Conservation (phyloP, 2,113 vertebrate species). For the Peucedramus taeniatus region DNA sequence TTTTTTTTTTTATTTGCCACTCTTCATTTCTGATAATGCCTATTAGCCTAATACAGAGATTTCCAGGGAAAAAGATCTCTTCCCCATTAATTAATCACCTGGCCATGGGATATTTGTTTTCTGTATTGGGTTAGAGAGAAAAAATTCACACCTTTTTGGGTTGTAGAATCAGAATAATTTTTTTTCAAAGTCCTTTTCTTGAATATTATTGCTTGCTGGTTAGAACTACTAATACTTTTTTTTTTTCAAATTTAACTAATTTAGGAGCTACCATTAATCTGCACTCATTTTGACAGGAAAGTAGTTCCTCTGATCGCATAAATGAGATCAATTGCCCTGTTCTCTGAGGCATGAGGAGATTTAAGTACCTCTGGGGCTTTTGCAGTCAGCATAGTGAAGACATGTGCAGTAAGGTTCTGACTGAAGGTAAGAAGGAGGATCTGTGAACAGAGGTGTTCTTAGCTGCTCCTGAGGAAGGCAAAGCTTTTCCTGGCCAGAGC, state of each 20-base stretch:
- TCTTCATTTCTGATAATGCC: background rate
- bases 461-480: background rate
- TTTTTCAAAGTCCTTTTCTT: background rate
- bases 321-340: background rate
- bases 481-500: background rate
- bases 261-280: background rate
- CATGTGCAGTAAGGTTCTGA: background rate
- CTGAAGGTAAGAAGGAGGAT: background rate
- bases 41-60: background rate
- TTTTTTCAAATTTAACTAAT: background rate
- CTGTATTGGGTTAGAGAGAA: background rate
- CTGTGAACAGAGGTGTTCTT: background rate
- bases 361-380: background rate
- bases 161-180: background rate
- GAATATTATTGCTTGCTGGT: background rate
- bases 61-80: background rate
- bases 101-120: background rate
- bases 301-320: background rate
- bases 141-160: background rate
- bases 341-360: background rate
- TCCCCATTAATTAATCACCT: background rate
- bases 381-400: background rate
- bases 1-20: background rate
- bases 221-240: background rate
- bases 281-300: background rate